Conservation (phyloP, 2,797 vertebrate genomes). For the Distichodus sexfasciatus region DNA sequence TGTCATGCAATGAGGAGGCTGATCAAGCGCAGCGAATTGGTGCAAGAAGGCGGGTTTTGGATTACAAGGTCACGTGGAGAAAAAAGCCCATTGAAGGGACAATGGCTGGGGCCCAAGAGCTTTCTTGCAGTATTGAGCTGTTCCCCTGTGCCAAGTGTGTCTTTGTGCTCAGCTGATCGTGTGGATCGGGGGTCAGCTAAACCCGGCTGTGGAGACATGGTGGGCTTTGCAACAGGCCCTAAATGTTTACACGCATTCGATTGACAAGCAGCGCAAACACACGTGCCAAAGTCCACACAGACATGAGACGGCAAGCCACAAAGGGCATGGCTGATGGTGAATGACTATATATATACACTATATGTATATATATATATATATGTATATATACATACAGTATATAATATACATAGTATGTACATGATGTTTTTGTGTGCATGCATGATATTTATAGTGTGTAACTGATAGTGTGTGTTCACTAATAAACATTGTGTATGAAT, state of each 20-base stretch:
- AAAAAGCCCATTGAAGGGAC: conserved; percentile 56
- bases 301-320: neutral
- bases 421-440: no score
- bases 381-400: neutral
- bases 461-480: no score
- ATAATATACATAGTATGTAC: neutral
- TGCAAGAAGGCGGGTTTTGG: conserved; percentile 57
- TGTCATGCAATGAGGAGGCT: conserved; percentile 70
- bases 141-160: conserved; percentile 60
- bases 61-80: conserved; percentile 56
- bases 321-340: neutral
- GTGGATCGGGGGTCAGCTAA: conserved; percentile 73
- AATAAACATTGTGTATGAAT: no score
- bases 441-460: no score
- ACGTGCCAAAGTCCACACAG: conserved; percentile 12
- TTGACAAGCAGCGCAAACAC: no score
- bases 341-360: neutral
- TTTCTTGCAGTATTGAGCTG: conserved; percentile 63
- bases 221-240: conserved; percentile 61
- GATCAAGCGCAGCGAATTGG: conserved; percentile 66
- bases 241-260: conserved; percentile 77
- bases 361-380: neutral
- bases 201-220: conserved; percentile 62
- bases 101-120: conserved; percentile 61
- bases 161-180: conserved; percentile 72